Conservation (phyloP, 2,888 invertebrate genomes). For the Machimus atricapillus region DNA sequence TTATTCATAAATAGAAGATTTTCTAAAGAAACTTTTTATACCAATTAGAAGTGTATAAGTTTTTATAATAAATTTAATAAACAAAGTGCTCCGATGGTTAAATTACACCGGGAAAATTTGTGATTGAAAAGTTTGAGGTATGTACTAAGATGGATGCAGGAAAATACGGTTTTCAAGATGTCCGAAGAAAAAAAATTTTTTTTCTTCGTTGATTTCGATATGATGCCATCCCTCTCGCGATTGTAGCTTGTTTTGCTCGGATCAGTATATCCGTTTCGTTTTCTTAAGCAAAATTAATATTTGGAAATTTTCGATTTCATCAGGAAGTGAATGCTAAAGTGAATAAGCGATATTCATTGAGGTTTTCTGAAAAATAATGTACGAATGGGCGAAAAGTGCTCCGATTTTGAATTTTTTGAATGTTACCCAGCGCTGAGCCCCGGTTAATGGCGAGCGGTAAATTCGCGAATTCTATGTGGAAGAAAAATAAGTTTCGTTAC, state of each 20-base stretch:
- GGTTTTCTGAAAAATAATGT: neutral
- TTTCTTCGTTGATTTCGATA: constrained; percentile 1
- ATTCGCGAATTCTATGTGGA: neutral
- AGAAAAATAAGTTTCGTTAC: neutral
- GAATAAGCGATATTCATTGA: constrained; percentile 29
- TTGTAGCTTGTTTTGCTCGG: neutral
- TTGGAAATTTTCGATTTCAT: constrained; percentile 27
- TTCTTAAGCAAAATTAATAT: constrained; percentile 21
- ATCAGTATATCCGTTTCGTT: neutral
- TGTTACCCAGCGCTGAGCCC: neutral
- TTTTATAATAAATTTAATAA: constrained; percentile 56
- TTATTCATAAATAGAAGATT: neutral
- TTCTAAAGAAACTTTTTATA: constrained; percentile 25
- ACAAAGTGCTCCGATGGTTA: constrained; percentile 65
- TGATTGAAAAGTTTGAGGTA: constrained; percentile 71
- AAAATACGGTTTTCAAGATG: constrained; percentile 20
- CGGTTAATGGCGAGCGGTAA: neutral
- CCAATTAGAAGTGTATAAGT: neutral
- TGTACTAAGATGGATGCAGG: constrained; percentile 62
- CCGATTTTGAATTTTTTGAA: neutral
- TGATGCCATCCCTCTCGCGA: constrained; percentile 12
- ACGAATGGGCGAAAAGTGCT: neutral
- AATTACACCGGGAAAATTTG: constrained; percentile 67
- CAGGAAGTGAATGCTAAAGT: constrained; percentile 36
- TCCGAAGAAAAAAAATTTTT: constrained; percentile 8